Base-by-base conservation (phyloP, 1,140 invertebrate species). In the Drosophila punjabiensis region DNA sequence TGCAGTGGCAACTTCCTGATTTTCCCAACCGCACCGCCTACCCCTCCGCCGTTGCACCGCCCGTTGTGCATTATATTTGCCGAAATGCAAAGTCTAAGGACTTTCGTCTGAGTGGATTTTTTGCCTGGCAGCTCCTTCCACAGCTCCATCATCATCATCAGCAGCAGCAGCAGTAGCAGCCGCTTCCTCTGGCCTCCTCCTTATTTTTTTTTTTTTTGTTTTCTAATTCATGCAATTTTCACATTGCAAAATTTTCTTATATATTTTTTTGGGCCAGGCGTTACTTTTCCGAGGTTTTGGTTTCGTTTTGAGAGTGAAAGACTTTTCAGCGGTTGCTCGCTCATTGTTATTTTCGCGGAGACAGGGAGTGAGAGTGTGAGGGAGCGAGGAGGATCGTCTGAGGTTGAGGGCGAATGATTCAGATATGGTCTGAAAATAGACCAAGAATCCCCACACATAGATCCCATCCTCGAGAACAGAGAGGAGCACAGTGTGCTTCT, bases 81-180 rank as follows among this genome's bases (percentile, higher is more conserved):
- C 84, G 86, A 92, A 92, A 89, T 80, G 89, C 80, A 79, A 78
- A 88, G 89, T 92, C 89, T 92, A 92, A 92, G 89, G 89, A 92
- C 89, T 92, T 92, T 92, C 73, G 89, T 92, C 89, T 92, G 89
- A 92, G 89, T 92, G 89, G 89, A 92, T 89, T 89, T 83, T 82
- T 76, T 65, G 48, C 67, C 70, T 75, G 84, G 76, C 82, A 74
- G 24, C 68, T 43, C 20, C 70, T 53, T 61, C 70, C 47, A 61
- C 68, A 48, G 28, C 41, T 73, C 11, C 70, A 50, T 71, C 70
- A 74, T 39, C 67, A 35, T 73, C 47, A 35, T 18, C 63, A 50
- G 14, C 60, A 52, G 41, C 60, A 52, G 41, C 18, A 45, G 62
- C 28, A 58, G 45, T 56, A 43, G 35, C 58, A 48, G 73, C 64